phyloP scores from a whole-genome alignment of 2,888 invertebrate species.

The Caenorhabditis uteleia region DNA sequence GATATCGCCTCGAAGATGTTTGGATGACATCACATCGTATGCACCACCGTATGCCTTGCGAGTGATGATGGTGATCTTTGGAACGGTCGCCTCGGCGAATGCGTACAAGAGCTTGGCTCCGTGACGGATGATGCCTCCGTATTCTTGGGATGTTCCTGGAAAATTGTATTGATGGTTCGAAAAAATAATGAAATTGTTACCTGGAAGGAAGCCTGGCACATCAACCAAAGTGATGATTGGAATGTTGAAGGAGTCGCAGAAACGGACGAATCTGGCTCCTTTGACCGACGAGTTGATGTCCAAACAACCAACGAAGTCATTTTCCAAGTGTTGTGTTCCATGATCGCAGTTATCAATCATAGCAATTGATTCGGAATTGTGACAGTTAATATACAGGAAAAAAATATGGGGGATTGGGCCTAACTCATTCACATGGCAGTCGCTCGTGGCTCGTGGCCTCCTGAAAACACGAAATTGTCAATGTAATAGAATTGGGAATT shows the following conservation, averaged over 20 bases:
- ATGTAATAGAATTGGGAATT: too few species aligned
- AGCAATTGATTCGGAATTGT: too few species aligned
- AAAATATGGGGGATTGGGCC: too few species aligned
- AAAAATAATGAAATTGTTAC: too few species aligned
- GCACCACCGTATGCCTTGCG: slow-evolving; percentile 79
- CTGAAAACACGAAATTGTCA: too few species aligned
- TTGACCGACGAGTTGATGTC: slow-evolving; percentile 79
- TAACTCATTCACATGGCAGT: too few species aligned
- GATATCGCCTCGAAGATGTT: slow-evolving; percentile 77
- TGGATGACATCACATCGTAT: slow-evolving; percentile 79
- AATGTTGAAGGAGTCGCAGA: slow-evolving; percentile 79
- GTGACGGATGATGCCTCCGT: slow-evolving; percentile 77
- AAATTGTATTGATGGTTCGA: background rate
- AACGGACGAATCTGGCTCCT: slow-evolving; percentile 78
- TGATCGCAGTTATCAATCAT: too few species aligned
- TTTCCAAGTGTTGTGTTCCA: too few species aligned
- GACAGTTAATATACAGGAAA: too few species aligned
- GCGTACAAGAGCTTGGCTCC: slow-evolving; percentile 79
- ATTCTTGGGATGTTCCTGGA: slow-evolving; percentile 60
- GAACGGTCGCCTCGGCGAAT: slow-evolving; percentile 79
- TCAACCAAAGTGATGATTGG: slow-evolving; percentile 78
- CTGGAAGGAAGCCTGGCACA: slow-evolving; percentile 78
- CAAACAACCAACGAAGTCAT: too few species aligned
- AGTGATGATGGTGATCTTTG: slow-evolving; percentile 78
- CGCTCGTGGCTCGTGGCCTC: too few species aligned